phyloP scores from a whole-genome alignment of 2,113 vertebrate genomes.

The Noturus placidus region DNA sequence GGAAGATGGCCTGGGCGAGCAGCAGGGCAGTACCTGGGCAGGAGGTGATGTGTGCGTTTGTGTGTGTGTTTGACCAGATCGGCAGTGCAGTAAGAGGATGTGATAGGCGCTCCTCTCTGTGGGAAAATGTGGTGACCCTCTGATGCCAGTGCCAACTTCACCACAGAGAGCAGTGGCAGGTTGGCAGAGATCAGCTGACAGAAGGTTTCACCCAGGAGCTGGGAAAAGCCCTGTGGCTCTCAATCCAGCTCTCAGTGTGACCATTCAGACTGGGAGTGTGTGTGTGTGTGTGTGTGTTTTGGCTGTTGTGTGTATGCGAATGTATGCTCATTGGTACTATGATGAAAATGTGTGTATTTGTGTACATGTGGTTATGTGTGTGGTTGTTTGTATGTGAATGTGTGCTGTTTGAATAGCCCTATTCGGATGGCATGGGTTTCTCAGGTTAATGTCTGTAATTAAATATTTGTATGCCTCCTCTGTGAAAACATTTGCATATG shows the following conservation, averaged over 20 bases:
- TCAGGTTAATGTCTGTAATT: neutral
- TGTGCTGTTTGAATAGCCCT: slow-evolving; percentile 12
- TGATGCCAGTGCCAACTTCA: slow-evolving; percentile 47
- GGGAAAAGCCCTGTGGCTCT: slow-evolving; percentile 37
- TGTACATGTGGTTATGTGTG: neutral
- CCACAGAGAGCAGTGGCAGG: slow-evolving; percentile 24
- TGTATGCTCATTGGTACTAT: neutral
- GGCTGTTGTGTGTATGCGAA: slow-evolving; percentile 8
- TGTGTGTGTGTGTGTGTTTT: slow-evolving; percentile 26
- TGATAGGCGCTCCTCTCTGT: slow-evolving; percentile 14
- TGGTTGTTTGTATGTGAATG: neutral
- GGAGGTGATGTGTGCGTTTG: slow-evolving; percentile 1
- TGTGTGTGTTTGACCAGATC: neutral
- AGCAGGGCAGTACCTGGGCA: slow-evolving; percentile 19
- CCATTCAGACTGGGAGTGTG: slow-evolving; percentile 35
- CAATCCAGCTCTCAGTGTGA: slow-evolving; percentile 17
- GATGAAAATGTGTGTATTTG: slow-evolving; percentile 17
- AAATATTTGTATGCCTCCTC: neutral
- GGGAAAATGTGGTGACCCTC: slow-evolving; percentile 19
- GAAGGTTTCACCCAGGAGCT: slow-evolving; percentile 43
- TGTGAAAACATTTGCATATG: neutral
- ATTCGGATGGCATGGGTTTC: slow-evolving; percentile 16
- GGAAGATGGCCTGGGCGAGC: neutral
- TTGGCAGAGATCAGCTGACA: slow-evolving; percentile 37
- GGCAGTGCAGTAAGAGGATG: slow-evolving; percentile 24